Percentiles rank a stretch among this genome's conserved stretches.
Evolutionary conservation across 2,888 invertebrate species (phyloP).

Genomic region (Aphelenchoides bicaudatus): DNA sequence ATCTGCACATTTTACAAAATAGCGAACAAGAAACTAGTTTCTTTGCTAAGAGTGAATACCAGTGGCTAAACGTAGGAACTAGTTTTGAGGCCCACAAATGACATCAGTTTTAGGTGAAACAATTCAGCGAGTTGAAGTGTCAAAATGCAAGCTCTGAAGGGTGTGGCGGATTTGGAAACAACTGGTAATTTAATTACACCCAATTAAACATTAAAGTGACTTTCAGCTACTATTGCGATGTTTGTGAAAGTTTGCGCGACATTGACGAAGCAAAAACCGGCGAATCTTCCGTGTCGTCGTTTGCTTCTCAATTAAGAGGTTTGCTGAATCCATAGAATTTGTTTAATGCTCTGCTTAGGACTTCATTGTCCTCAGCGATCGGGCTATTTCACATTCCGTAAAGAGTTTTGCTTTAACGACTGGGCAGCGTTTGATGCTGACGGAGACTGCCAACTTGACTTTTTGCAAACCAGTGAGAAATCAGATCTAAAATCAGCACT

Average conservation of each 20-base stretch:
- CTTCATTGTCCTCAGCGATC: constrained; percentile 56
- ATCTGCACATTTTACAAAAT: constrained; percentile 39
- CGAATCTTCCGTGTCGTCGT: constrained; percentile 8
- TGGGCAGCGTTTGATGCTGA: constrained; percentile 59
- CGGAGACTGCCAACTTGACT: constrained; percentile 59
- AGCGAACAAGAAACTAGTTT: constrained; percentile 49
- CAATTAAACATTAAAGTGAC: constrained; percentile 1
- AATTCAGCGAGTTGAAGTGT: constrained; percentile 58
- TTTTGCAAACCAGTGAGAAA: constrained; percentile 46
- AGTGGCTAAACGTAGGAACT: constrained; percentile 61
- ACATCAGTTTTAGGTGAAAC: no score
- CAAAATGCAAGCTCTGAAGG: constrained; percentile 58
- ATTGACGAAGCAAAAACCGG: constrained; percentile 35
- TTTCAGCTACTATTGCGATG: constrained; percentile 59
- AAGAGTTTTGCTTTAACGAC: constrained; percentile 61
- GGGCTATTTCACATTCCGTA: constrained; percentile 56
- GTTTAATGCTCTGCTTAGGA: no score
- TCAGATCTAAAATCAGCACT: constrained; percentile 56
- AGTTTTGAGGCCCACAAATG: no score
- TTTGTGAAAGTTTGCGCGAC: constrained; percentile 54
- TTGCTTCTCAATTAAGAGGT: constrained; percentile 47
- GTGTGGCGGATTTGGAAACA: constrained; percentile 60
- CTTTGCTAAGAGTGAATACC: constrained; percentile 60
- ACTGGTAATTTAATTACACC: constrained; percentile 44
- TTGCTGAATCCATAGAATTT: no score